Evolutionary conservation across 2,797 vertebrate genomes (phyloP).

Genomic region (Gallinago nigripennis): DNA sequence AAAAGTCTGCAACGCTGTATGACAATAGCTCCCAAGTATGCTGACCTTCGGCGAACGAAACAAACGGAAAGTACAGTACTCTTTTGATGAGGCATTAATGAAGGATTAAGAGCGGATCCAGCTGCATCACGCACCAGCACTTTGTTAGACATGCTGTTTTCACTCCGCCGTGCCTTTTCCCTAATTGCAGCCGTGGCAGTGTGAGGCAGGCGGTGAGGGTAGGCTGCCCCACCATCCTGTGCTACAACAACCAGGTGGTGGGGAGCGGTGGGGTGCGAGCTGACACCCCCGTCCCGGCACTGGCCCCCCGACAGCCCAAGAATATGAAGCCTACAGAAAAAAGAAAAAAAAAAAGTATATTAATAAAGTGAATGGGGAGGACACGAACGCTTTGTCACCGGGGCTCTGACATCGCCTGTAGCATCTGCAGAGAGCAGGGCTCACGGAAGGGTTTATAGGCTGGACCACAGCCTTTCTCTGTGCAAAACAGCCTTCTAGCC

Average conservation of each 20-base stretch:
- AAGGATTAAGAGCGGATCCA: constrained; percentile 75
- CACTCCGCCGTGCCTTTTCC: neutral
- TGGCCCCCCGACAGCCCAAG: accelerated
- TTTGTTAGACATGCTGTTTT: constrained; percentile 64
- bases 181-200: constrained; percentile 10
- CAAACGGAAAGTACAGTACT: constrained; percentile 66
- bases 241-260: neutral
- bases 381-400: neutral
- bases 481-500: neutral
- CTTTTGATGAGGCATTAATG: constrained; percentile 74
- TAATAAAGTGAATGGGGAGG: neutral
- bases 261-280: neutral
- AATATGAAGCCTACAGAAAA: accelerated
- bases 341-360: too few species aligned
- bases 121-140: constrained; percentile 65
- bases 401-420: accelerated
- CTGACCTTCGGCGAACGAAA: constrained; percentile 73
- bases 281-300: too few species aligned
- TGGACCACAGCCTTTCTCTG: neutral
- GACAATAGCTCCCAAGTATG: constrained; percentile 77
- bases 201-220: neutral
- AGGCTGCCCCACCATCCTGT: neutral
- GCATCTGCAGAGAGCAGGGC: neutral
- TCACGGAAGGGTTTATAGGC: neutral
- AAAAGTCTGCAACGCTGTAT: constrained; percentile 67